Percentiles rank a stretch among this genome's conserved stretches.
These are phyloP conservation scores for Chloebia gouldiae DNA, from an alignment of 2,113 vertebrate genomes.

Conservation along the genomic window DNA sequence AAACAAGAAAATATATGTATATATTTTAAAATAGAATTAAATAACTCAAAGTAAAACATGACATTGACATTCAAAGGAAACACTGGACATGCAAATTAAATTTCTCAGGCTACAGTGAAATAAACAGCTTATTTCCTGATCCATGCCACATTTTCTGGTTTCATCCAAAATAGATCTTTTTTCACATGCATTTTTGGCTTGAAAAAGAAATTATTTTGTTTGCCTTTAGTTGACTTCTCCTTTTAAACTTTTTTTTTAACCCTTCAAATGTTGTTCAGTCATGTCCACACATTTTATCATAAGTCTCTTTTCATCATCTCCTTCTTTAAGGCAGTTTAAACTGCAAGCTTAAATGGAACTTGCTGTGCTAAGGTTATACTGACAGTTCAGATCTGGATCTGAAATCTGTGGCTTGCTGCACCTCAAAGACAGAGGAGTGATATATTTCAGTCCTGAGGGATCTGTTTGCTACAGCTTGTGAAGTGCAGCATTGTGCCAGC, in stretches of 20 bases:
- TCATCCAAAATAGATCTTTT: background rate
- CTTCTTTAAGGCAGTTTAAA: background rate
- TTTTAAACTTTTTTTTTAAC: background rate
- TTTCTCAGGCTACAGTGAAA: background rate
- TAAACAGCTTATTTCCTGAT: background rate
- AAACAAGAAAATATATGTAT: conserved; percentile 42
- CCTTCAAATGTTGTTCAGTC: background rate
- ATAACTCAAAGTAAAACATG: conserved; percentile 27
- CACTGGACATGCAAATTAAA: background rate
- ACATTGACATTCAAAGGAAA: conserved; percentile 47
- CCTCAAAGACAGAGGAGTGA: background rate
- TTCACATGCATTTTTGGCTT: background rate
- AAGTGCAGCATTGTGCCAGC: background rate
- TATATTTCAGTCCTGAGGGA: background rate
- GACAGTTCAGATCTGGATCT: background rate
- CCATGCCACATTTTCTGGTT: background rate
- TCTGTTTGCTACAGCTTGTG: background rate
- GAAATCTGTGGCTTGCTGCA: background rate
- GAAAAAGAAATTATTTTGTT: background rate
- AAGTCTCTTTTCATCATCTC: background rate
- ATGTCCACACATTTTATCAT: background rate
- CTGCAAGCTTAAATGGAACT: background rate
- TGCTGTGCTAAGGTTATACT: background rate
- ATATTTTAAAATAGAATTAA: conserved; percentile 32
- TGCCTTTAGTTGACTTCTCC: background rate